Evolutionary conservation across 2,113 vertebrate genomes (phyloP).

Genomic region (Coturnix japonica): DNA sequence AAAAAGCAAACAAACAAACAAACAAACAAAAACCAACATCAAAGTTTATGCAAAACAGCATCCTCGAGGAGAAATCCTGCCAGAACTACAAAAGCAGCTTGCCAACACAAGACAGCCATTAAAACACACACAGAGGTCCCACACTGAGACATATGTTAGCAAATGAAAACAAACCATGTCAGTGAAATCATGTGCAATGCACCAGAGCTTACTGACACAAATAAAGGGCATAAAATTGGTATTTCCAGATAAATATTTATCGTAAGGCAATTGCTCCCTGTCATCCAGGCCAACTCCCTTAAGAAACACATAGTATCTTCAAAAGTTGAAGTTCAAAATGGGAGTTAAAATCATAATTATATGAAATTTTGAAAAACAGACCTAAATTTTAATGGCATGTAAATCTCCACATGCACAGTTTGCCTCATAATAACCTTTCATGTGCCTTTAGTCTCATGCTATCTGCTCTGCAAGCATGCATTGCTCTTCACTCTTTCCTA

Average conservation of each 20-base stretch:
- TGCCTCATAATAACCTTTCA: not conserved
- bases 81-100: not conserved
- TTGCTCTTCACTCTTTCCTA: not conserved
- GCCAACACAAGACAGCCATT: constrained; percentile 52
- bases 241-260: not conserved
- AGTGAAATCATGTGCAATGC: not conserved
- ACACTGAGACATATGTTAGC: constrained; percentile 41
- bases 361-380: not conserved
- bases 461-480: not conserved
- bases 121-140: constrained; percentile 35
- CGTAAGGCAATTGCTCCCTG: not conserved
- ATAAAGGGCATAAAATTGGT: not conserved
- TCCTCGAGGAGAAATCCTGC: constrained; percentile 12
- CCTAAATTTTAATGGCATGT: rapidly evolving
- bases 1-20: not conserved
- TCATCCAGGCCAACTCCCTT: not conserved
- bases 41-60: constrained; percentile 16
- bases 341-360: not conserved
- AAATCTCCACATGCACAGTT: rapidly evolving
- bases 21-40: not conserved
- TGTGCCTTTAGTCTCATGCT: not conserved
- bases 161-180: constrained; percentile 39
- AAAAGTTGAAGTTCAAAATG: not conserved
- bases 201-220: not conserved
- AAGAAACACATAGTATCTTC: not conserved